Evolutionary conservation across 2,113 vertebrate species (phyloP), one percentile per base, ranked within the genome.

Genomic region (Rutilus rutilus): DNA sequence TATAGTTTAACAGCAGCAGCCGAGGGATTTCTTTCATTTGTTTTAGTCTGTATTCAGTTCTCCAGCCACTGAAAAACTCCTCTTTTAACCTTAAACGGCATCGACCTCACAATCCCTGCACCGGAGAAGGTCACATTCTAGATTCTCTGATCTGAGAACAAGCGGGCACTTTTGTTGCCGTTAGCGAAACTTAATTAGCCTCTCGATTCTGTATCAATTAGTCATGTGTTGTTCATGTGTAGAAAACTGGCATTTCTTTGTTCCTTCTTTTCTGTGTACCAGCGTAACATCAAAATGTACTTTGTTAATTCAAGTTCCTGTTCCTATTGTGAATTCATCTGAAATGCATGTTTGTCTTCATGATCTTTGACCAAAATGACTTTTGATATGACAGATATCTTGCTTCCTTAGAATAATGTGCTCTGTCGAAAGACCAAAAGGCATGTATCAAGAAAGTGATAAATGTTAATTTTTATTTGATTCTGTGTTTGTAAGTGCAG

Each of bases 11-110:
- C 71, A 27, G 39, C 14, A 25, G 71, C 81, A 57, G 52, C 36
- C 7, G 21, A 21, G 69, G 78, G 74, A 86, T 42, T 82, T 64
- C 67, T 62, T 23, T n/a, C 14, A 27, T 78, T 69, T 71, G 67
- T 81, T 47, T 19, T 59, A 75, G 36, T 42, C 3, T 3, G 27
- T 33, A 15, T 42, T 39, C 30, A 75, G 52, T 50, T 47, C 25
- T 76, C 54, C 23, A 75, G 67, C 57, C 47, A 27, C 78, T n/a
- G 11, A 82, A 39, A 30, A 21, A 33, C 65, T 69, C 65, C 54
- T 57, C 19, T 57, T 57, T 54, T 8, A 21, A 7, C 54, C 30
- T 21, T 39, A 36, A 36, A 39, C 10, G 80, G n/a, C 25, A 21
- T 50, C 52, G 9, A 14, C 27, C 27, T 54, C 33, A 30, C 59